Evolutionary conservation across 2,888 invertebrate species (phyloP).

Genomic region (Yponomeuta plumbellus): DNA sequence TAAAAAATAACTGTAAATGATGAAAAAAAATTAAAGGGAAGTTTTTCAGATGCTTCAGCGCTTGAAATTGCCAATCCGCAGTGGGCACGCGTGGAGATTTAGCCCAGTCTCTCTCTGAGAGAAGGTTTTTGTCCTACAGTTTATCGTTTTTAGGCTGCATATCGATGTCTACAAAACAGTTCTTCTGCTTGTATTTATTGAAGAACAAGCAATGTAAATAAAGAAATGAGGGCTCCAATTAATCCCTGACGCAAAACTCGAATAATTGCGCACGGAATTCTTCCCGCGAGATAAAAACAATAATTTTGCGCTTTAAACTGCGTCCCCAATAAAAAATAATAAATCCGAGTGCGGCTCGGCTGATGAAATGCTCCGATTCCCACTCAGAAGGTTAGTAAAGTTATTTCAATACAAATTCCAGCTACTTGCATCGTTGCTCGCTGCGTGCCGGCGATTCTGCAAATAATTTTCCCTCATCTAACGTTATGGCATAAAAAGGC

Average conservation of each 20-base stretch:
- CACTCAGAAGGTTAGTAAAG: slow-evolving; percentile 53
- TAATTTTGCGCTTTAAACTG: slow-evolving; percentile 70
- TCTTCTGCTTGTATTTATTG: background rate
- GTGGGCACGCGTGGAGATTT: no score
- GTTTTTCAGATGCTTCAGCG: no score
- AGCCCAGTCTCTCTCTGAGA: no score
- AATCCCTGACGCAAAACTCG: slow-evolving; percentile 65
- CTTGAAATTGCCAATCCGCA: no score
- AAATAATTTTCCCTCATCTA: slow-evolving; percentile 67
- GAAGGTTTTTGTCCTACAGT: no score
- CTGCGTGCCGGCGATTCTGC: slow-evolving; percentile 71
- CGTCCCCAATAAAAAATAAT: slow-evolving; percentile 67
- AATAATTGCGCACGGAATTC: slow-evolving; percentile 72
- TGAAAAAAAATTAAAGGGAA: no score
- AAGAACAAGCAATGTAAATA: slow-evolving; percentile 14
- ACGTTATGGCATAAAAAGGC: slow-evolving; percentile 34
- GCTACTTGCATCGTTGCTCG: slow-evolving; percentile 67
- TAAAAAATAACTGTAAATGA: no score
- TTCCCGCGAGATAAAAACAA: slow-evolving; percentile 71
- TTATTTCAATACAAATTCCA: slow-evolving; percentile 75
- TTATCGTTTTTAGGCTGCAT: no score
- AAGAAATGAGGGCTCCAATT: slow-evolving; percentile 47
- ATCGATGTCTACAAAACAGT: background rate
- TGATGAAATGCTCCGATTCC: slow-evolving; percentile 70
- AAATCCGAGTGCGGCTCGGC: slow-evolving; percentile 57